A percentile compares a stretch with the other conserved stretches of the same genome.
Evolutionary conservation across 2,888 invertebrate genomes (phyloP).

Genomic region (Pyralis farinalis): DNA sequence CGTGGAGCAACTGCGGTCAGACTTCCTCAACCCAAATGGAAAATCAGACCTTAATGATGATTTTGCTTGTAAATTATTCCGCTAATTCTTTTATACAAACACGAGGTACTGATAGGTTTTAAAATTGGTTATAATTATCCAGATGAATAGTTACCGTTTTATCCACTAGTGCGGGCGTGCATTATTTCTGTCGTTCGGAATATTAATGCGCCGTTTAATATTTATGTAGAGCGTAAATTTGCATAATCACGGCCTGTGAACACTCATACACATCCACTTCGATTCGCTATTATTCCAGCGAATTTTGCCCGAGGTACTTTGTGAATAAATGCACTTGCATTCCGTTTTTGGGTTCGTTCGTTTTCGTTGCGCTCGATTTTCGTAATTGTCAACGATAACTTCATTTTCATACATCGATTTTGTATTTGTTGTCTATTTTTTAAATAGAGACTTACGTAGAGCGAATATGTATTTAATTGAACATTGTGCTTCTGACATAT

Average conservation of each 20-base stretch:
- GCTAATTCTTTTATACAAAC: too few relatives aligned
- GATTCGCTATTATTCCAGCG: slow-evolving; percentile 69
- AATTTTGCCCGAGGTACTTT: slow-evolving; percentile 57
- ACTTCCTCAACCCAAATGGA: too few relatives aligned
- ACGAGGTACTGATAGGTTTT: background rate
- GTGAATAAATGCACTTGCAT: slow-evolving; percentile 29
- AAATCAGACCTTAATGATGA: too few relatives aligned
- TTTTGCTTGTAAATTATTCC: too few relatives aligned
- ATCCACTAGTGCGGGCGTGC: slow-evolving; percentile 62
- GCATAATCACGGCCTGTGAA: slow-evolving; percentile 75
- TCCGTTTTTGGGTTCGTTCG: slow-evolving; percentile 25
- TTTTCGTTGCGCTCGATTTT: slow-evolving; percentile 16
- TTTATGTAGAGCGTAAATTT: slow-evolving; percentile 77
- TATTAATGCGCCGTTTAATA: slow-evolving; percentile 79
- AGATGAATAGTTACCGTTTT: slow-evolving; percentile 38
- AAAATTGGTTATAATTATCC: slow-evolving; percentile 11
- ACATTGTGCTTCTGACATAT: too few relatives aligned
- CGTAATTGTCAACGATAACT: slow-evolving; percentile 1
- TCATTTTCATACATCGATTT: background rate
- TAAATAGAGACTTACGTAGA: background rate
- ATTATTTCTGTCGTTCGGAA: slow-evolving; percentile 72
- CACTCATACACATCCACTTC: slow-evolving; percentile 51
- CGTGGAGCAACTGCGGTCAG: too few relatives aligned
- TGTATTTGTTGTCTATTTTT: background rate
- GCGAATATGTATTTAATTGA: background rate